Evolutionary conservation across 1,140 invertebrate species (phyloP), one percentile per base, ranked within the genome.

Genomic region (Mizuhopecten yessoensis): DNA sequence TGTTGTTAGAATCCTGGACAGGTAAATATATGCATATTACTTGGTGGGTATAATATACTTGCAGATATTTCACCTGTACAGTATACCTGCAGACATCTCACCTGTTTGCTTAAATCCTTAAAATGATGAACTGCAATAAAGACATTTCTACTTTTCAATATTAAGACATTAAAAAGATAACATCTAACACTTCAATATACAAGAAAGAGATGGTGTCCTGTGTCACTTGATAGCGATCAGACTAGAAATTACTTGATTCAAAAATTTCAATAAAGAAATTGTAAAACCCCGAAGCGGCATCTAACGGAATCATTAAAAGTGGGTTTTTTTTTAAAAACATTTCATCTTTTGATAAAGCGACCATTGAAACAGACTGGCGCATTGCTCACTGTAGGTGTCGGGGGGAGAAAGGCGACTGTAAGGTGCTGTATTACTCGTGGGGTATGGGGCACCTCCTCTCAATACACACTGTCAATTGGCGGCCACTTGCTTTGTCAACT

Each of bases 81-180:
- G 20, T 49, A 49, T 49, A 75, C n/a, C 57, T n/a, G 23, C n/a
- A n/a, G 57, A 75, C 23, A 75, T 75, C 57, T 75, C 57, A 75
- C 23, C 57, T 75, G n/a, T 75, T 29, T 29, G 57, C 23, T 11
- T 75, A 5, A 75, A 75, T 29, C 20, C 29, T 75, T 75, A 75
- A 75, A 75, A 75, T 75, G 57, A 75, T 75, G 57, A 75, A 75
- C n/a, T 75, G 57, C n/a, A n/a, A 75, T 75, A 75, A 57, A 75
- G n/a, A 75, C 57, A 75, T 75, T 75, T n/a, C 57, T 75, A 75
- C 57, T 75, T 75, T 75, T n/a, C n/a, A 3, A 75, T 75, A 75
- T 75, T 29, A 75, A 75, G 57, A n/a, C 57, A 75, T 75, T 75
- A 75, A 75, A 75, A 29, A 29, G 57, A 75, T 75, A 75, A 75